These are phyloP conservation scores for Buphagus erythrorhynchus DNA, from an alignment of 2,797 vertebrate species.

Conservation along the genomic window DNA sequence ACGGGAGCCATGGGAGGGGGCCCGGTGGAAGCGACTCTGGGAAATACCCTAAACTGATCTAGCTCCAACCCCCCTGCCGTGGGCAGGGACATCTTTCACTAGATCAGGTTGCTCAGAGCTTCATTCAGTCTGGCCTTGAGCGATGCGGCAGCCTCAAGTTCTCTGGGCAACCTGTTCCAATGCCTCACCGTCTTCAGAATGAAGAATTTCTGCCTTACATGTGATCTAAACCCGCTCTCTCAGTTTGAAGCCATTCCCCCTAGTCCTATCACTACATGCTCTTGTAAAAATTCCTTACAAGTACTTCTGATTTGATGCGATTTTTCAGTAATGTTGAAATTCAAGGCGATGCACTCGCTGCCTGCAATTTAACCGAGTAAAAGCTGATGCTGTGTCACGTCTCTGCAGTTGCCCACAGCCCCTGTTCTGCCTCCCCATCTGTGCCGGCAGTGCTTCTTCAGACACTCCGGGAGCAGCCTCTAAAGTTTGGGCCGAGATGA, in stretches of 20 bases:
- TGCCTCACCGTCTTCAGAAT: not conserved
- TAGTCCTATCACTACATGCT: not conserved
- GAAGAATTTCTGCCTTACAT: not conserved
- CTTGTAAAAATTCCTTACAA: not conserved
- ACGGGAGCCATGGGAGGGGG: rapidly evolving
- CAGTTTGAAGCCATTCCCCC: not conserved
- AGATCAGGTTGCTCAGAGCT: not conserved
- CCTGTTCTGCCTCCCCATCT: rapidly evolving
- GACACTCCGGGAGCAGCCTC: too few species aligned
- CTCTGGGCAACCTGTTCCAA: not conserved
- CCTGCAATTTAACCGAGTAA: not conserved
- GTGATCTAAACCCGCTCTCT: not conserved
- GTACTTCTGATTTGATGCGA: rapidly evolving
- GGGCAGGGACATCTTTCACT: not conserved
- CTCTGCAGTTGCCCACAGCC: too few species aligned
- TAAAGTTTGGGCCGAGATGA: rapidly evolving
- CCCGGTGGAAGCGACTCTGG: rapidly evolving
- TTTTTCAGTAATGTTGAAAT: rapidly evolving
- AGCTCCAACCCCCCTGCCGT: rapidly evolving
- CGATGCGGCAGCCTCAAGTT: not conserved
- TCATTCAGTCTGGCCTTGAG: not conserved
- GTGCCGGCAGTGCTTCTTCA: not conserved
- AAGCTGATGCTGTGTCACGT: not conserved
- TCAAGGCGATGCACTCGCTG: rapidly evolving
- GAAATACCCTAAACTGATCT: not conserved